A percentile compares a stretch with the other conserved stretches of the same genome.
These are phyloP conservation scores for Meandrusa payeni DNA, from an alignment of 2,888 invertebrate genomes.

Conservation along the genomic window DNA sequence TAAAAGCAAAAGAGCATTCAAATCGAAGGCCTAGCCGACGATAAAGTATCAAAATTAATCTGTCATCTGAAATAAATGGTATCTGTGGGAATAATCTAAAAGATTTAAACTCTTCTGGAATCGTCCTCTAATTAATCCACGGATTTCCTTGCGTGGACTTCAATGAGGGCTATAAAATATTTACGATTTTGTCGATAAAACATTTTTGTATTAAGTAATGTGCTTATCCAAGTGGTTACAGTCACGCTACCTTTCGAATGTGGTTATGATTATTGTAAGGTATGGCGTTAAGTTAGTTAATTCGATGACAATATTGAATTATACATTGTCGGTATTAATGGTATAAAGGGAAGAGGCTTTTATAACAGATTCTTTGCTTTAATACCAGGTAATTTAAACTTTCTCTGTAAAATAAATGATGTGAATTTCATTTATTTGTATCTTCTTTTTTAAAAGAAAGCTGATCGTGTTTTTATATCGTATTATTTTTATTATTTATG, in stretches of 20 bases:
- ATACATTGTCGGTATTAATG: constrained; percentile 10
- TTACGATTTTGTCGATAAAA: constrained; percentile 21
- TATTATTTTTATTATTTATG: no score
- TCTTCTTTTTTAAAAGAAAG: no score
- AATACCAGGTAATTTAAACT: constrained; percentile 1
- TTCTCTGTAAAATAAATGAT: constrained; percentile 1
- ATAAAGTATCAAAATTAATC: constrained; percentile 29
- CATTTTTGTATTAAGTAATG: constrained; percentile 19
- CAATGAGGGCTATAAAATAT: constrained; percentile 17
- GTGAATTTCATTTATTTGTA: background rate
- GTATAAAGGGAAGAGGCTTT: constrained; percentile 9
- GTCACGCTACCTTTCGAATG: constrained; percentile 17
- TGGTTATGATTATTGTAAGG: constrained; percentile 14
- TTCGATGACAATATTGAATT: constrained; percentile 19
- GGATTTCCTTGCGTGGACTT: constrained; percentile 13
- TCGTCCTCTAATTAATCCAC: constrained; percentile 21
- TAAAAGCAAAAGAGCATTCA: constrained; percentile 2
- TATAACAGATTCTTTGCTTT: constrained; percentile 7
- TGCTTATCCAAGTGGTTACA: constrained; percentile 18
- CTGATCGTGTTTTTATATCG: no score
- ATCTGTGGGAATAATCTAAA: constrained; percentile 25
- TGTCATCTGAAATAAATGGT: constrained; percentile 30
- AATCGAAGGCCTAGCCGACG: background rate
- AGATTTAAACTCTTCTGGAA: constrained; percentile 19
- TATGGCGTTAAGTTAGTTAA: constrained; percentile 14